Conservation (phyloP, 2,113 vertebrate species). For the Crotalus horridus region DNA sequence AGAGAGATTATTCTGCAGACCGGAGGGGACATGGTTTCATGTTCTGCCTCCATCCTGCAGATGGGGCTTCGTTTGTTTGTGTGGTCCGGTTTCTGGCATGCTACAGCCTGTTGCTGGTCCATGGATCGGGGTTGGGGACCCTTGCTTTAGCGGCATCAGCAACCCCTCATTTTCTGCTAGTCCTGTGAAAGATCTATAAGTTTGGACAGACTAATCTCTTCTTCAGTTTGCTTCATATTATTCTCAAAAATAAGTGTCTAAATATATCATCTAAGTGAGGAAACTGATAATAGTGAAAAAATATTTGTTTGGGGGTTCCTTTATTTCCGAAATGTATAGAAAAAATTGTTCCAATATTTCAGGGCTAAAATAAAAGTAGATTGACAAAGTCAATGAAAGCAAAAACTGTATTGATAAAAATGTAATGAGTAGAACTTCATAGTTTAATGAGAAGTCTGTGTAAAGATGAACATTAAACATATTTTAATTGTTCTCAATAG, state of each 20-base stretch:
- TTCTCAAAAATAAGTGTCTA: conserved; percentile 45
- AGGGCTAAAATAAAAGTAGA: conserved; percentile 11
- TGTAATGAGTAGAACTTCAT: background rate
- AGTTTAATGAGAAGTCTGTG: conserved; percentile 13
- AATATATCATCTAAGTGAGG: conserved; percentile 34
- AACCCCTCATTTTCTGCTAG: background rate
- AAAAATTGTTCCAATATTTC: background rate
- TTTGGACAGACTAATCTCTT: conserved; percentile 35
- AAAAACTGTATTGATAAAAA: conserved; percentile 27
- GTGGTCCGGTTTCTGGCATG: too few species aligned
- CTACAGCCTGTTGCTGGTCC: too few species aligned
- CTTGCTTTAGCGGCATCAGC: conserved; percentile 2
- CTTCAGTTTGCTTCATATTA: conserved; percentile 32
- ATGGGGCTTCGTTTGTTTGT: too few species aligned
- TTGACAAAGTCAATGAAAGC: background rate
- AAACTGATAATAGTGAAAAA: conserved; percentile 34
- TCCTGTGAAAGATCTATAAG: conserved; percentile 24
- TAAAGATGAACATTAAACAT: background rate
- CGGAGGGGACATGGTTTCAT: too few species aligned
- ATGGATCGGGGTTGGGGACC: too few species aligned
- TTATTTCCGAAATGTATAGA: conserved; percentile 18
- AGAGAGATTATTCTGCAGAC: too few species aligned
- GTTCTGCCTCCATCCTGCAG: too few species aligned
- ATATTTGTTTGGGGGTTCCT: background rate
- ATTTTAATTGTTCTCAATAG: conserved; percentile 31